Evolutionary conservation across 2,888 invertebrate genomes (phyloP).

Genomic region (Ametastegia equiseti): DNA sequence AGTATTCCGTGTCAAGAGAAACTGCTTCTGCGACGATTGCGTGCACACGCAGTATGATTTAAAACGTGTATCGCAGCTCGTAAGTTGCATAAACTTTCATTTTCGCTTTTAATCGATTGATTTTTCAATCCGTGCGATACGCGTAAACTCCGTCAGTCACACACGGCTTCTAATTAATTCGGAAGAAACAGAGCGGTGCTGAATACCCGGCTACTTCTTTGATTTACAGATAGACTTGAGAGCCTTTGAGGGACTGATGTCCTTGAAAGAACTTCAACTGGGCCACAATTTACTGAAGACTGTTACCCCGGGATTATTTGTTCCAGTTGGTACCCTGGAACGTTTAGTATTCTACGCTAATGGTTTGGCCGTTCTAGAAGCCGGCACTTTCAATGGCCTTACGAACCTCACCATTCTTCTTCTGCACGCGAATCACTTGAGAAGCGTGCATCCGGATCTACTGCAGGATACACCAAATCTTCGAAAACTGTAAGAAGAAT

Average conservation of each 20-base stretch:
- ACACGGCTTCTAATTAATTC: background rate
- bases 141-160: background rate
- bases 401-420: conserved; percentile 82
- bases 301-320: conserved; percentile 80
- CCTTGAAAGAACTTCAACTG: conserved; percentile 82
- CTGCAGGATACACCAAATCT: conserved; percentile 83
- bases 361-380: conserved; percentile 81
- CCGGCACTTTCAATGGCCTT: conserved; percentile 81
- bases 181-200: background rate
- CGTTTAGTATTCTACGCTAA: conserved; percentile 85
- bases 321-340: conserved; percentile 79
- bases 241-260: conserved; percentile 63
- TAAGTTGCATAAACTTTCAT: conserved; percentile 24
- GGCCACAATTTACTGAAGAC: conserved; percentile 82
- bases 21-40: conserved; percentile 34
- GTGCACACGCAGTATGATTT: background rate
- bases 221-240: conserved; percentile 64
- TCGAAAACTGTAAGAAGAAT: conserved; percentile 82
- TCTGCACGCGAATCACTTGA: conserved; percentile 85
- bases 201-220: background rate
- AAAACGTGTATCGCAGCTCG: conserved; percentile 30
- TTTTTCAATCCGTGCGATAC: background rate
- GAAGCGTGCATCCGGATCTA: conserved; percentile 80
- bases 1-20: conserved; percentile 43
- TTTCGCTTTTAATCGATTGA: conserved; percentile 14